phyloP scores from a whole-genome alignment of 2,113 vertebrate genomes.

The Marmota flaviventris region DNA sequence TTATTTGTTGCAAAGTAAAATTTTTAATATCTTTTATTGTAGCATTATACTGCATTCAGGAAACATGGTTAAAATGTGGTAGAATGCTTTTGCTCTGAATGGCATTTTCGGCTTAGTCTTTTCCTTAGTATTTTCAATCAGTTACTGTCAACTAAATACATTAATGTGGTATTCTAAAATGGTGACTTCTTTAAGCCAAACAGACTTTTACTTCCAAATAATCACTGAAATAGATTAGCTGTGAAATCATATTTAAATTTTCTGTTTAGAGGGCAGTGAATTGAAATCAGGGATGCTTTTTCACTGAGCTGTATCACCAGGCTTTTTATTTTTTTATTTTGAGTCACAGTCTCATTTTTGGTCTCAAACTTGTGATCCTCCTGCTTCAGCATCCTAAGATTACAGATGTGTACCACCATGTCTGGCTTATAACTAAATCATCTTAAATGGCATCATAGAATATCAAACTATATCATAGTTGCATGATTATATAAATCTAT shows the following conservation, averaged over 20 bases:
- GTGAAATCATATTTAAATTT: conserved; percentile 7
- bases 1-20: not conserved
- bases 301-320: too few relatives aligned
- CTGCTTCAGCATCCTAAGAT: too few relatives aligned
- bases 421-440: not conserved
- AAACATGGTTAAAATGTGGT: conserved; percentile 1
- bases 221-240: not conserved
- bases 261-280: not conserved
- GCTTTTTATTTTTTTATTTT: too few relatives aligned
- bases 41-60: not conserved
- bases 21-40: not conserved
- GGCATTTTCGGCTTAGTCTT: not conserved
- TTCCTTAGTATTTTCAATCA: not conserved
- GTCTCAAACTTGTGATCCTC: too few relatives aligned
- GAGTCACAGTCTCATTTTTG: too few relatives aligned
- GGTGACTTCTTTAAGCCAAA: not conserved
- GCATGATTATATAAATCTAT: not conserved
- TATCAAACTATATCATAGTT: conserved; percentile 10
- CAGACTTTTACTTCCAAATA: not conserved
- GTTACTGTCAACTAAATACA: not conserved
- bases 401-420: too few relatives aligned
- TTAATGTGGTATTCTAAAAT: not conserved
- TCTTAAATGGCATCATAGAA: not conserved
- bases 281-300: too few relatives aligned
- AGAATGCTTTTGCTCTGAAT: not conserved